phyloP scores from a whole-genome alignment of 2,113 vertebrate genomes.

The Coregonus clupeaformis region DNA sequence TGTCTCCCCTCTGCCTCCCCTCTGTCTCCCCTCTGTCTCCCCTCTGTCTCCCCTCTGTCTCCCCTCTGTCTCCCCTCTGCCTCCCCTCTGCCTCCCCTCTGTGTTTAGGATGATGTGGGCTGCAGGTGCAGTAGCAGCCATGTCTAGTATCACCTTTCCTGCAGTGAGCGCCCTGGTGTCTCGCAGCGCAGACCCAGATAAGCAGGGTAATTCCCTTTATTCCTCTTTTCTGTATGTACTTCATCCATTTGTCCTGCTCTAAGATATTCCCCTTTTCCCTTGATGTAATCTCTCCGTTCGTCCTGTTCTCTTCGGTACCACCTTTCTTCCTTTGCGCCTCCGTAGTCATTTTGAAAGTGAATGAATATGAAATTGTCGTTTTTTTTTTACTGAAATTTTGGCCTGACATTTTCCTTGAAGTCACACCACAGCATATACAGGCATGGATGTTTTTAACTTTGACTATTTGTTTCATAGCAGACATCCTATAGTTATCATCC shows the following conservation, averaged over 20 bases:
- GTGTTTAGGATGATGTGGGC: constrained; percentile 87
- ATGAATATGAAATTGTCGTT: neutral
- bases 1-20: too few species aligned
- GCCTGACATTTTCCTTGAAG: too few species aligned
- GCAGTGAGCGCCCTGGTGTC: constrained; percentile 84
- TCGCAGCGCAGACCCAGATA: constrained; percentile 79
- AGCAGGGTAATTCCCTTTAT: constrained; percentile 72
- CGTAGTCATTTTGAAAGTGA: neutral
- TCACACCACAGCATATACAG: too few species aligned
- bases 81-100: neutral
- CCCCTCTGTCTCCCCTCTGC: too few species aligned
- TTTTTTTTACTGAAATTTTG: neutral
- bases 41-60: too few species aligned
- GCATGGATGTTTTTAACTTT: too few species aligned
- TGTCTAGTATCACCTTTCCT: constrained; percentile 89
- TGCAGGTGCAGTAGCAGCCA: constrained; percentile 81
- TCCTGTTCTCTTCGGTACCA: neutral
- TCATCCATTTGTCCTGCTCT: neutral
- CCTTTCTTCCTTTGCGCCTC: neutral
- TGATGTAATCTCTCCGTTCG: neutral
- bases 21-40: too few species aligned
- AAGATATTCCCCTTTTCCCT: neutral
- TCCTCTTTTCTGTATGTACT: neutral
- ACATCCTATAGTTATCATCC: neutral
- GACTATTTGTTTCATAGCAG: neutral